A percentile compares a stretch with the other conserved stretches of the same genome.
phyloP scores from a whole-genome alignment of 2,113 vertebrate species.

The Scatophagus argus region DNA sequence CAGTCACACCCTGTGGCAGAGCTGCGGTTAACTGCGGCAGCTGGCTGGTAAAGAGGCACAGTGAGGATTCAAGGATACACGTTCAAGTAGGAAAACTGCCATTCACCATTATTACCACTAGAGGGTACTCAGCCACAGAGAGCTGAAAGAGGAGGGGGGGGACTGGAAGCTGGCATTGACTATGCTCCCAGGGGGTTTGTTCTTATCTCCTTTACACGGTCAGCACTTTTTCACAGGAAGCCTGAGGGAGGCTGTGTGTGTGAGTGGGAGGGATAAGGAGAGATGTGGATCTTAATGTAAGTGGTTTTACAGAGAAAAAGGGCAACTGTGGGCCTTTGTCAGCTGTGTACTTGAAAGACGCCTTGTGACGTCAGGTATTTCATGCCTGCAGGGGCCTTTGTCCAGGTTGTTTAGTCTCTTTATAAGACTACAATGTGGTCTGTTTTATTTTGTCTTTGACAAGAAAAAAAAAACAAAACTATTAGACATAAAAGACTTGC shows the following conservation, averaged over 20 bases:
- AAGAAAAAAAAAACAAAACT: too few species aligned
- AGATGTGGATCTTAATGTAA: constrained; percentile 37
- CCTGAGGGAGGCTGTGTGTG: constrained; percentile 26
- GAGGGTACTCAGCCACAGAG: constrained; percentile 73
- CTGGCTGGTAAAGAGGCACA: constrained; percentile 70
- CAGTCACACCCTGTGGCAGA: constrained; percentile 75
- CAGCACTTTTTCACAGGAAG: constrained; percentile 72
- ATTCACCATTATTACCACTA: constrained; percentile 47
- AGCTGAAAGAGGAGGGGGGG: constrained; percentile 1
- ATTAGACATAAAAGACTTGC: constrained; percentile 71
- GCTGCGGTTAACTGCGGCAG: constrained; percentile 75
- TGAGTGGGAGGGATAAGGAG: constrained; percentile 28
- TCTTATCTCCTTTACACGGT: constrained; percentile 66
- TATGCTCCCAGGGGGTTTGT: constrained; percentile 15
- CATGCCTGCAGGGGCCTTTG: constrained; percentile 49
- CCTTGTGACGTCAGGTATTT: constrained; percentile 46
- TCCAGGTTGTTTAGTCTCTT: constrained; percentile 62
- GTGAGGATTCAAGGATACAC: constrained; percentile 48
- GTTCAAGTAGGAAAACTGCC: constrained; percentile 12
- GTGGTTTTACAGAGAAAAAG: constrained; percentile 38
- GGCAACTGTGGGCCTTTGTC: constrained; percentile 15
- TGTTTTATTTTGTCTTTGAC: constrained; percentile 74
- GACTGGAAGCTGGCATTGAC: background rate
- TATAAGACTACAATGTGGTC: constrained; percentile 59
- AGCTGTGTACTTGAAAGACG: constrained; percentile 51